Conservation (phyloP, 92 coral and sea anemone genomes). For the Plumapathes pennacea region DNA sequence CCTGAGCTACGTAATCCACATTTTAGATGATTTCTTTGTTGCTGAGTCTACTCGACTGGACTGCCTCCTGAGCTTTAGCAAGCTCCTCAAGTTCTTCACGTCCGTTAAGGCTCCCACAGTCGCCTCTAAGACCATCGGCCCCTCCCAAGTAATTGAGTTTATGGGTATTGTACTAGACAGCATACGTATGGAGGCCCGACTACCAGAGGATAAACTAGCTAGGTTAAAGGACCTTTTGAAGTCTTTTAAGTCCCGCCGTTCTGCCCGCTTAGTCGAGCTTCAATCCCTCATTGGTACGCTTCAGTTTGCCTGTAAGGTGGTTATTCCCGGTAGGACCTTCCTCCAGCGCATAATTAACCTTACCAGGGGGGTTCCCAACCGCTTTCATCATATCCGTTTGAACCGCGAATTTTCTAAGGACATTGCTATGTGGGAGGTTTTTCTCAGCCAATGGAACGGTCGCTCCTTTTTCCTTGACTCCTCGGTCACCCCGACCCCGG, state of each 20-base stretch:
- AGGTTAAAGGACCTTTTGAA: constrained; percentile 17
- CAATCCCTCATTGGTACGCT: constrained; percentile 47
- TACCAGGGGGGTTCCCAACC: constrained; percentile 26
- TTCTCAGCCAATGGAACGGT: constrained; percentile 55
- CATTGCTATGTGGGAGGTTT: constrained; percentile 51
- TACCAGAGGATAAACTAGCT: constrained; percentile 32
- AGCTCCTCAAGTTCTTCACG: constrained; percentile 44
- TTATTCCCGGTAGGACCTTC: constrained; percentile 43
- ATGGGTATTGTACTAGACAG: constrained; percentile 20
- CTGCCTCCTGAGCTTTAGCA: constrained; percentile 41
- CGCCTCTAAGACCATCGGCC: constrained; percentile 40
- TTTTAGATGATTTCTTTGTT: constrained; percentile 53
- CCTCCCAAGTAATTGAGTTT: constrained; percentile 37
- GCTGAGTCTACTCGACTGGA: constrained; percentile 48
- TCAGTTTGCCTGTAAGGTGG: constrained; percentile 52
- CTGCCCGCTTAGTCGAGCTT: constrained; percentile 35
- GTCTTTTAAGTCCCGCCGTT: constrained; percentile 13
- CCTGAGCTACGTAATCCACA: constrained; percentile 19
- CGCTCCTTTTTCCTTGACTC: constrained; percentile 30
- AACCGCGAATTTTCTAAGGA: constrained; percentile 38
- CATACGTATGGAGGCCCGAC: constrained; percentile 40
- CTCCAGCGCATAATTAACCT: constrained; percentile 46
- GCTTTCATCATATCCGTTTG: constrained; percentile 44
- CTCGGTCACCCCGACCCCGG: constrained; percentile 12
- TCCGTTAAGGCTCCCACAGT: constrained; percentile 47